Conservation (phyloP, 2,888 invertebrate genomes). For the Tachina grossa region DNA sequence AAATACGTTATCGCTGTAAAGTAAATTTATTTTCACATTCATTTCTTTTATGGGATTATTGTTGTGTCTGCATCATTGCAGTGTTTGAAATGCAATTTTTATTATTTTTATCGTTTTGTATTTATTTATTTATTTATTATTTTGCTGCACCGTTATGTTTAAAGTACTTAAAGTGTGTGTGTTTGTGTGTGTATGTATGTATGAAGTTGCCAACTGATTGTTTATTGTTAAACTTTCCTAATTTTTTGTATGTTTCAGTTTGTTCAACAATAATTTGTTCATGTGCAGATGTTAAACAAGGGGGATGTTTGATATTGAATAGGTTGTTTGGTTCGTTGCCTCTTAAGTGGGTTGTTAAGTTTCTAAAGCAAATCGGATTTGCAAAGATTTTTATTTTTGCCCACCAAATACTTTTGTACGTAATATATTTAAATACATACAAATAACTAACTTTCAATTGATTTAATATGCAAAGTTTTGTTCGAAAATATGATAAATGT, state of each 20-base stretch:
- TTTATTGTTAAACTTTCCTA: slow-evolving; percentile 44
- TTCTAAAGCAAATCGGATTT: slow-evolving; percentile 31
- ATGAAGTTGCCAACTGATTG: slow-evolving; percentile 52
- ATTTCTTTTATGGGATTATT: slow-evolving; percentile 51
- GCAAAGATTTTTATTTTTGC: background rate
- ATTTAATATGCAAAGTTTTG: no score
- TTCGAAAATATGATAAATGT: no score
- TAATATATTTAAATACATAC: background rate
- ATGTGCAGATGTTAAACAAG: slow-evolving; percentile 61
- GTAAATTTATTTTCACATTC: slow-evolving; percentile 41
- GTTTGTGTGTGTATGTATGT: no score
- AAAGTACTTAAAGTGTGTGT: slow-evolving; percentile 34
- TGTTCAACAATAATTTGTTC: slow-evolving; percentile 28
- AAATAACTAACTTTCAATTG: no score
- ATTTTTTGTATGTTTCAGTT: slow-evolving; percentile 29
- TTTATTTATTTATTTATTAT: slow-evolving; percentile 25
- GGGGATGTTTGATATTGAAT: slow-evolving; percentile 51
- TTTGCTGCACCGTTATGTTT: slow-evolving; percentile 52
- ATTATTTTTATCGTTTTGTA: slow-evolving; percentile 38
- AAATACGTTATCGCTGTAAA: slow-evolving; percentile 29
- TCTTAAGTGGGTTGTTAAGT: slow-evolving; percentile 46
- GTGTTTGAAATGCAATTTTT: slow-evolving; percentile 48
- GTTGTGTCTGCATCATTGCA: slow-evolving; percentile 29
- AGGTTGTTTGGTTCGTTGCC: slow-evolving; percentile 39
- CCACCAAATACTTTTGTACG: background rate